Percentiles rank a stretch among this genome's conserved stretches.
Evolutionary conservation across 1,140 invertebrate species (phyloP).

Genomic region (Anoplophora glabripennis): DNA sequence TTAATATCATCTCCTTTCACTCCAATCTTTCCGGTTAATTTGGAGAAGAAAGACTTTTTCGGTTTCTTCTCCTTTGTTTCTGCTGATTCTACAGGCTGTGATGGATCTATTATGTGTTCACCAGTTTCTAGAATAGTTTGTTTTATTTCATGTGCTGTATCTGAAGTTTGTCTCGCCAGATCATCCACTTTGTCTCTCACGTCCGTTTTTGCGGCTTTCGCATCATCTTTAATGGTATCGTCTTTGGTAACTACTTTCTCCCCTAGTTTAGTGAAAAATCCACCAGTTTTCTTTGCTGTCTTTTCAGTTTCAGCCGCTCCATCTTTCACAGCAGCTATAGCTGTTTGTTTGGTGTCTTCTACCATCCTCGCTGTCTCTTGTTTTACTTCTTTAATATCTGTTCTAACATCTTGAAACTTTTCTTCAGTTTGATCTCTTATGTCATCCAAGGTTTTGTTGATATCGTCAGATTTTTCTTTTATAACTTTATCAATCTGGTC

Average conservation of each 20-base stretch:
- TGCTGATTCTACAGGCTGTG: neutral
- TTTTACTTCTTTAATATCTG: too few relatives aligned
- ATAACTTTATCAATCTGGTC: too few relatives aligned
- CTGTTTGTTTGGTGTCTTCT: too few relatives aligned
- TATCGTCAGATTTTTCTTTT: too few relatives aligned
- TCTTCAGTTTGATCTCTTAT: too few relatives aligned
- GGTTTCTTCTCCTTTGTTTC: neutral
- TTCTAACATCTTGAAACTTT: too few relatives aligned
- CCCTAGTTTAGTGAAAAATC: slow-evolving; percentile 18
- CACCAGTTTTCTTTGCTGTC: slow-evolving; percentile 10
- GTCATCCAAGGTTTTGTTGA: too few relatives aligned
- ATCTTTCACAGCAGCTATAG: too few relatives aligned
- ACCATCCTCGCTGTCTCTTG: too few relatives aligned
- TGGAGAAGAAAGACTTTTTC: slow-evolving; percentile 7
- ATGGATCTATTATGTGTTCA: too few relatives aligned
- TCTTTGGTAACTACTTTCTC: slow-evolving; percentile 4
- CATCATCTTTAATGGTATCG: neutral
- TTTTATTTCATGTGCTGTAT: neutral
- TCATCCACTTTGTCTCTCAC: neutral
- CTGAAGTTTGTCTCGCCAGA: neutral
- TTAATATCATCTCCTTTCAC: too few relatives aligned
- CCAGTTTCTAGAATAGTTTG: neutral
- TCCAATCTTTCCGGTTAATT: too few relatives aligned
- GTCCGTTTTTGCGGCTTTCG: neutral
- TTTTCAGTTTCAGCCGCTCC: neutral